Evolutionary conservation across 2,113 vertebrate genomes (phyloP).

Genomic region (Heterochromis multidens): DNA sequence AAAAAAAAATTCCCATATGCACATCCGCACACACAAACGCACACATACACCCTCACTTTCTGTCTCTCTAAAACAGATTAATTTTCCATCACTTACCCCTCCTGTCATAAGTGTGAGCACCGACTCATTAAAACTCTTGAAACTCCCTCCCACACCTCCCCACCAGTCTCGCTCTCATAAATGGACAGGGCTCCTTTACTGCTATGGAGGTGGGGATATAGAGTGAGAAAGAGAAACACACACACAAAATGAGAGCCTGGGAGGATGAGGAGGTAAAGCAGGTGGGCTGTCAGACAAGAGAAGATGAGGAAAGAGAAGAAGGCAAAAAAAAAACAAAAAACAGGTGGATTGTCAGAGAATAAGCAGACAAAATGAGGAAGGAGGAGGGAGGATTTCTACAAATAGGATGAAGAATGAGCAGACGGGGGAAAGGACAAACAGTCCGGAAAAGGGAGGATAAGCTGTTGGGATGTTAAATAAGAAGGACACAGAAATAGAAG

Average conservation of each 20-base stretch:
- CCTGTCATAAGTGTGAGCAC: conserved; percentile 47
- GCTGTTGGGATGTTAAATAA: conserved; percentile 10
- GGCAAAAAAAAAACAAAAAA: background rate
- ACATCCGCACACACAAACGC: background rate
- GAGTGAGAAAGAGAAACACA: background rate
- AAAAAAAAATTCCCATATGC: background rate
- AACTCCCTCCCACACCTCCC: conserved; percentile 42
- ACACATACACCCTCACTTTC: background rate
- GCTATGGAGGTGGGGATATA: conserved; percentile 6
- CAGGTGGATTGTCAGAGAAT: conserved; percentile 25
- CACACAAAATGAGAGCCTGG: background rate
- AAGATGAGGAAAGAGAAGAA: background rate
- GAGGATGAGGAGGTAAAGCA: conserved; percentile 28
- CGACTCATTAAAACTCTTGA: conserved; percentile 65
- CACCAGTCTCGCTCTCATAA: conserved; percentile 1
- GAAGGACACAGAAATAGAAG: background rate
- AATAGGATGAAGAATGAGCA: conserved; percentile 45
- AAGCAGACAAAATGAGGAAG: conserved; percentile 32
- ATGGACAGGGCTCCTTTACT: conserved; percentile 18
- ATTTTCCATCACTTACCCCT: conserved; percentile 47
- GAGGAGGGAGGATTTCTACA: conserved; percentile 38
- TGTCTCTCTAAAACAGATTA: conserved; percentile 17
- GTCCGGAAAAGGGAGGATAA: background rate
- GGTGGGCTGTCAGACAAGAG: conserved; percentile 7
- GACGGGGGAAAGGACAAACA: conserved; percentile 30